Base-by-base conservation (phyloP, 2,797 vertebrate genomes). In the Cuculus canorus region DNA sequence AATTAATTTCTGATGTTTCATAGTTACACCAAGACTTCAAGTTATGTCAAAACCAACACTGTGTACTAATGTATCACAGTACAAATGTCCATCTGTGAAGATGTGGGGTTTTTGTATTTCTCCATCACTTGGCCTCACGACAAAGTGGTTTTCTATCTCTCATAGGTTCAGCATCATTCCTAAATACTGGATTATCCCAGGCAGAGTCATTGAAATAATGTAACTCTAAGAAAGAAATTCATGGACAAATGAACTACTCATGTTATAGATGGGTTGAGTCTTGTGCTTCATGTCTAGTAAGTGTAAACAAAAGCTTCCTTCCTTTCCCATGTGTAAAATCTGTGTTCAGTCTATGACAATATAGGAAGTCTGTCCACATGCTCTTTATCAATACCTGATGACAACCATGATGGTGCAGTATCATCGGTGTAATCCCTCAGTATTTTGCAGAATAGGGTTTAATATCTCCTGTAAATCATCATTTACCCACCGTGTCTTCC, bases 141-240 rank as follows among this genome's bases (percentile, higher is more conserved):
- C 65, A 47, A 84, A 89, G 64, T 50, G 33, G 9, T 53, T 94
- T 95, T 88, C 43, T 68, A 47, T 17, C 33, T 93, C 53, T 86
- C 84, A 85, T 56, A 95, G 6, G 7, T 90, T 94, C 59, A 79
- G 64, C 70, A 37, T 33, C 93, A 86, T 96, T 93, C 33, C 35
- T 52, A 89, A 94, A 5, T 59, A 72, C 39, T 78, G 65, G 53
- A 61, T 88, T 93, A 78, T 86, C 33, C 70, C 76, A 30, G 15
- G 48, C 57, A 89, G 47, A 93, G 84, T 84, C 89, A 78, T 75
- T 86, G 71, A 86, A 94, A 59, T 70, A 84, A 57, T 59, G 35
- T 48, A 39, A 13, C 11, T 88, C 30, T 14, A 85, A 81, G 52
- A 75, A 47, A 48, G 48, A 68, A 64, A 70, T 88, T 73, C 5